phyloP scores from a whole-genome alignment of 2,113 vertebrate species.

The Pimephales promelas region DNA sequence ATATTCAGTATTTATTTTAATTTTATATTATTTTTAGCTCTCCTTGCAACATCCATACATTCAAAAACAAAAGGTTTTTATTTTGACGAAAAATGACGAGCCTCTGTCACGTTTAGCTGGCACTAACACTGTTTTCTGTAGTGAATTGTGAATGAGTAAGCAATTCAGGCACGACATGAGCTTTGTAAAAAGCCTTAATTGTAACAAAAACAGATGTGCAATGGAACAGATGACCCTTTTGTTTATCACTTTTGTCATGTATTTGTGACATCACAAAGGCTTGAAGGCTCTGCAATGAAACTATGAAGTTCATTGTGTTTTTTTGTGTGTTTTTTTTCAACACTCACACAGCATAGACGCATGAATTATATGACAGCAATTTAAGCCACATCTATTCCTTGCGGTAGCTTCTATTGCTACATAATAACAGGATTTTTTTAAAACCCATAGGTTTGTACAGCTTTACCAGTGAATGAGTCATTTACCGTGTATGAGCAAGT shows the following conservation, averaged over 20 bases:
- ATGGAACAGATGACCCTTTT: constrained; percentile 33
- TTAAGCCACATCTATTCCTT: constrained; percentile 10
- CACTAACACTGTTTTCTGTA: neutral
- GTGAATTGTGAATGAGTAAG: constrained; percentile 20
- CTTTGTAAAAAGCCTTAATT: neutral
- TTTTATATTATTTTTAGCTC: neutral
- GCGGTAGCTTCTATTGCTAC: neutral
- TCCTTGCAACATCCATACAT: too few relatives aligned
- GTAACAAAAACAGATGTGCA: constrained; percentile 16
- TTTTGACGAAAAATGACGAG: neutral
- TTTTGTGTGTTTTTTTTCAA: constrained; percentile 1
- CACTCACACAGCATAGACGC: neutral
- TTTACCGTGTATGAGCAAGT: neutral
- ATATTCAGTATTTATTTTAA: neutral
- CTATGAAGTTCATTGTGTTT: constrained; percentile 3
- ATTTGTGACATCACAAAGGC: neutral
- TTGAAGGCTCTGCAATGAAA: constrained; percentile 1
- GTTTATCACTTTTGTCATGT: neutral
- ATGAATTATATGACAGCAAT: neutral
- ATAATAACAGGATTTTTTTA: neutral
- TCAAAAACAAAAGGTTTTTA: too few relatives aligned
- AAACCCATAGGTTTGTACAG: neutral
- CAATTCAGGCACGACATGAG: neutral
- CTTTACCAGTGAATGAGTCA: neutral
- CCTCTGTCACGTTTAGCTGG: neutral